phyloP scores from a whole-genome alignment of 2,797 vertebrate genomes.

The Oceanodroma leucorhoa region DNA sequence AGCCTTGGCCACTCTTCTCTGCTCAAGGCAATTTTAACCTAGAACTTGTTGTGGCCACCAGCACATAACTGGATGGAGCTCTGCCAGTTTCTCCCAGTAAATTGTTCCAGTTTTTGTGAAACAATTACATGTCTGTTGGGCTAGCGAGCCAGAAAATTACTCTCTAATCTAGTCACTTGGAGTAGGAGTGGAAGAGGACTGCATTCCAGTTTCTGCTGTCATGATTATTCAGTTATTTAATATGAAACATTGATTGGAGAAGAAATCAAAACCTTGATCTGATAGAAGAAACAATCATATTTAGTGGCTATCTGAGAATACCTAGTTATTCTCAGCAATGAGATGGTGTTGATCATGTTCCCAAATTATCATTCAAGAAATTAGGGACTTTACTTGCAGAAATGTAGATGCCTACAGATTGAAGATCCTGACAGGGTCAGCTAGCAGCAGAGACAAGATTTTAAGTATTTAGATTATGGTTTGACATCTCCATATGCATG shows the following conservation, averaged over 20 bases:
- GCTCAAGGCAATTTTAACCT: not conserved
- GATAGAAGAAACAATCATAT: not conserved
- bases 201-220: not conserved
- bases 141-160: not conserved
- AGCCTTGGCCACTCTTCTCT: not conserved
- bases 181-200: not conserved
- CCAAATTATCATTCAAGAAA: not conserved
- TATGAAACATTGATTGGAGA: not conserved
- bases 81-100: not conserved
- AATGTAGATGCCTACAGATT: not conserved
- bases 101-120: not conserved
- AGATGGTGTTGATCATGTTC: not conserved
- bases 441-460: not conserved
- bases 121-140: not conserved
- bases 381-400: not conserved
- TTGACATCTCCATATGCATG: not conserved
- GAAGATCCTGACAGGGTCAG: not conserved
- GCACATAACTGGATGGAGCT: not conserved
- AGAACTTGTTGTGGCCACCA: not conserved
- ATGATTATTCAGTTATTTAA: not conserved
- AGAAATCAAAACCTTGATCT: not conserved
- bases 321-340: not conserved
- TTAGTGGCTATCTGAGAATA: not conserved
- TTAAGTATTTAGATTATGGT: not conserved
- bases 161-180: not conserved